A percentile compares a stretch with the other conserved stretches of the same genome.
Evolutionary conservation across 1,140 invertebrate species (phyloP).

Genomic region (Pogonognathellus flavescens): DNA sequence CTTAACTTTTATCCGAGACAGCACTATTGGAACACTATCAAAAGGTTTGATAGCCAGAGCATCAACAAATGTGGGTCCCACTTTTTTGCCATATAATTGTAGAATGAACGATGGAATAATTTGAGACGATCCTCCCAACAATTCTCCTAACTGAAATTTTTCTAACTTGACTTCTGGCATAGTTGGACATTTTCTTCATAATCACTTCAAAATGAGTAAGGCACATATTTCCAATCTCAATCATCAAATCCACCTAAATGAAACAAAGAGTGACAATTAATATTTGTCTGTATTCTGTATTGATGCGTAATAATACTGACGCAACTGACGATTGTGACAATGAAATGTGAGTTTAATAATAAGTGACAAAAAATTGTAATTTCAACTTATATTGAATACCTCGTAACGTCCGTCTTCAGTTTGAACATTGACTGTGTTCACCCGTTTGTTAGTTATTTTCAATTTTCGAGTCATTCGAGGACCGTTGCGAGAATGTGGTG

Average conservation of each 20-base stretch:
- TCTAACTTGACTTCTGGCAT: background rate
- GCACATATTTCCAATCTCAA: background rate
- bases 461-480: background rate
- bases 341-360: too few species aligned
- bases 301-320: too few species aligned
- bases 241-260: background rate
- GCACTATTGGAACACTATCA: background rate
- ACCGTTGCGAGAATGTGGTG: background rate
- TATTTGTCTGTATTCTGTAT: too few species aligned
- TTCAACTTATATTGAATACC: background rate
- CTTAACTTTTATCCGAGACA: background rate
- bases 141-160: background rate
- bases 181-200: background rate
- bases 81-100: background rate
- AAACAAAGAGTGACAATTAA: too few species aligned
- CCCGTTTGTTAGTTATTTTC: background rate
- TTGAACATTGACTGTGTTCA: background rate
- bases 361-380: background rate
- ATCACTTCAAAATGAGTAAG: background rate
- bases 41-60: background rate
- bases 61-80: background rate
- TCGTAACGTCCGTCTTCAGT: background rate
- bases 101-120: background rate
- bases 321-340: too few species aligned
- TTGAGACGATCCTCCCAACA: background rate